Evolutionary conservation across 2,797 vertebrate species (phyloP), one percentile per base, ranked within the genome.

Genomic region (Todus mexicanus): DNA sequence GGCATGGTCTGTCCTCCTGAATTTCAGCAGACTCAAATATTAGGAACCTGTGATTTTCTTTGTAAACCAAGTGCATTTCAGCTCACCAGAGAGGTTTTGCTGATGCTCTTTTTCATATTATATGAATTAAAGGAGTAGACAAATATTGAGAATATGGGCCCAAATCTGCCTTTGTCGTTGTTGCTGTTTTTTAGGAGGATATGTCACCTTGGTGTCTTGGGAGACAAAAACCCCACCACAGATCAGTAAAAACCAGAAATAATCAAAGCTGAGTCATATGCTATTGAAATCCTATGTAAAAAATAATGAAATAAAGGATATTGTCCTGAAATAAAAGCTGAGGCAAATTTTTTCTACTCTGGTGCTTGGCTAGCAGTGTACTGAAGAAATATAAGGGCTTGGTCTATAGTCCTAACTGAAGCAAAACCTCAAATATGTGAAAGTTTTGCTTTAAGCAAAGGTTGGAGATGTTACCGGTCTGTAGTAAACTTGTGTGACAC

Each of bases 261-360:
- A 74, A 31, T 29, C 25, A 27, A 31, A 63, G 5, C 17, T n/a
- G 33, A 73, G 9, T 11, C 1, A 0, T 1, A 3, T 26, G 25
- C 13, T 45, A 10, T 12, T 60, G 43, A 91, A 87, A 83, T 50
- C 6, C 54, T 17, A 11, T 14, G 7, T 22, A 61, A 83, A 91
- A 63, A 17, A 14, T 14, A 35, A 71, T 7, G 20, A 77, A 72
- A 40, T 66, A 79, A 70, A 69, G 14, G 35, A 25, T 48, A 10
- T 18, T 9, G 12, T 22, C 20, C 18, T 73, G 40, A 84, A 78
- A 56, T 29, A 50, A 92, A 86, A 54, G 4, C 43, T 23, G 26
- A 54, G 15, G 3, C 19, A 43, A 70, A 70, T 45, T 51, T 38
- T 1, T 47, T 43, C 31, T 53, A 1, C 14, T 17, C 31, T 53